phyloP scores from a whole-genome alignment of 2,113 vertebrate genomes.

The Antechinus flavipes region DNA sequence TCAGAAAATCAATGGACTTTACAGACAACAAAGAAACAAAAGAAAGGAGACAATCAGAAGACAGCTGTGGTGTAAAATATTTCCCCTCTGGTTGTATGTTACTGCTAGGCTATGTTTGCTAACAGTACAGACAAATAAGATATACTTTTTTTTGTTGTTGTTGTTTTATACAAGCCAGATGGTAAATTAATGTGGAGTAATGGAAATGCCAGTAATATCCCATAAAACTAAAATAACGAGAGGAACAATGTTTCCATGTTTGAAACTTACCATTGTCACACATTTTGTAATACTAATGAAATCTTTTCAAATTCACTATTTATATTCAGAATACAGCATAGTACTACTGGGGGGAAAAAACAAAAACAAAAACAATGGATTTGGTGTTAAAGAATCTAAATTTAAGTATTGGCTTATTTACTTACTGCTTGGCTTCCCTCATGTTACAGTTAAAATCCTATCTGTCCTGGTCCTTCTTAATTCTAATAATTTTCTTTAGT shows the following conservation, averaged over 20 bases:
- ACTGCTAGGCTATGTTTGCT: not conserved
- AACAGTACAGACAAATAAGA: constrained; percentile 47
- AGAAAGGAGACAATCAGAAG: constrained; percentile 1
- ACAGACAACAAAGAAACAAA: not conserved
- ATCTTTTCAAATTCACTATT: constrained; percentile 26
- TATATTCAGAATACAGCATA: not conserved
- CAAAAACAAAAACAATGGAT: not conserved
- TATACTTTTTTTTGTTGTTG: no score
- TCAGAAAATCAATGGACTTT: constrained; percentile 13
- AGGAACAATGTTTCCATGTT: not conserved
- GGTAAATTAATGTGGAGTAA: constrained; percentile 49
- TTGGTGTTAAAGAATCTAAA: not conserved
- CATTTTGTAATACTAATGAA: not conserved
- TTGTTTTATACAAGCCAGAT: constrained; percentile 17
- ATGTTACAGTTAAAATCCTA: not conserved
- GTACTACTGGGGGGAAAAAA: not conserved
- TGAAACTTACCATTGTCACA: constrained; percentile 19
- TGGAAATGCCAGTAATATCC: constrained; percentile 36
- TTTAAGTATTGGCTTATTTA: not conserved
- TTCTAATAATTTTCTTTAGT: not conserved
- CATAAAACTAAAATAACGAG: constrained; percentile 39
- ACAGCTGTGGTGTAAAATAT: constrained; percentile 30
- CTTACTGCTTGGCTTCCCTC: not conserved
- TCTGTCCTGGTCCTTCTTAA: not conserved
- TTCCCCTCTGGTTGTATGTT: constrained; percentile 29